A percentile compares a stretch with the other conserved stretches of the same genome.
These are phyloP conservation scores for Rhagophthalmus giganteus DNA, from an alignment of 2,888 invertebrate genomes.

Conservation along the genomic window DNA sequence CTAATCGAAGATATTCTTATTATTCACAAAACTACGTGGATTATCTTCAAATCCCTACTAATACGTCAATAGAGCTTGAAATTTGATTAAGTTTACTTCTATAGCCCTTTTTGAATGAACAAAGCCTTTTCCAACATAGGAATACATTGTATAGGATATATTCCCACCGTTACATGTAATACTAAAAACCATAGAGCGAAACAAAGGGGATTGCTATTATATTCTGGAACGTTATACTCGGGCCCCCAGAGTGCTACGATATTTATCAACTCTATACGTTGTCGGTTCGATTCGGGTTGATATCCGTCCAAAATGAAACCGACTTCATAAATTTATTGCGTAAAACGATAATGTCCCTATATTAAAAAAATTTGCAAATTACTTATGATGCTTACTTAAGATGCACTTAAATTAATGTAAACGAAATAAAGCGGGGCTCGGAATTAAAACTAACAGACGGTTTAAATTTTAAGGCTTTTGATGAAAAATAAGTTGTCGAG, in stretches of 20 bases:
- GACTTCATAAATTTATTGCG: slow-evolving; percentile 4
- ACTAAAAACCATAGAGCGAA: slow-evolving; percentile 17
- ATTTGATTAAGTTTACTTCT: slow-evolving; percentile 54
- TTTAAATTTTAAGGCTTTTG: too few species aligned
- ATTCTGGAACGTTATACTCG: slow-evolving; percentile 27
- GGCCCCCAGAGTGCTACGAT: slow-evolving; percentile 29
- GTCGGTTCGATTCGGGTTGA: slow-evolving; percentile 18
- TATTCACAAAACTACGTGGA: slow-evolving; percentile 41
- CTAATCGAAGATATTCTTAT: slow-evolving; percentile 14
- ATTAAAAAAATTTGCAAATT: neutral
- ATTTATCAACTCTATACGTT: slow-evolving; percentile 29
- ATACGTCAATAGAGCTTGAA: slow-evolving; percentile 55
- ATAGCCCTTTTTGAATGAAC: slow-evolving; percentile 41
- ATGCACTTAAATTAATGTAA: neutral
- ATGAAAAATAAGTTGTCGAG: too few species aligned
- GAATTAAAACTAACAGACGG: too few species aligned
- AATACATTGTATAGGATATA: slow-evolving; percentile 29
- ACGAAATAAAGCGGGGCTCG: too few species aligned
- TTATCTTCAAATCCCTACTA: slow-evolving; percentile 53
- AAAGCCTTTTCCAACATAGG: slow-evolving; percentile 30
- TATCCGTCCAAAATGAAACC: slow-evolving; percentile 20
- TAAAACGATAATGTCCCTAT: too few species aligned
- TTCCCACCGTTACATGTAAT: slow-evolving; percentile 19
- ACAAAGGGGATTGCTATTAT: slow-evolving; percentile 31
- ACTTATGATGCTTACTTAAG: neutral